These are phyloP conservation scores for Pseudochirops cupreus DNA, from an alignment of 2,797 vertebrate genomes.

Conservation along the genomic window DNA sequence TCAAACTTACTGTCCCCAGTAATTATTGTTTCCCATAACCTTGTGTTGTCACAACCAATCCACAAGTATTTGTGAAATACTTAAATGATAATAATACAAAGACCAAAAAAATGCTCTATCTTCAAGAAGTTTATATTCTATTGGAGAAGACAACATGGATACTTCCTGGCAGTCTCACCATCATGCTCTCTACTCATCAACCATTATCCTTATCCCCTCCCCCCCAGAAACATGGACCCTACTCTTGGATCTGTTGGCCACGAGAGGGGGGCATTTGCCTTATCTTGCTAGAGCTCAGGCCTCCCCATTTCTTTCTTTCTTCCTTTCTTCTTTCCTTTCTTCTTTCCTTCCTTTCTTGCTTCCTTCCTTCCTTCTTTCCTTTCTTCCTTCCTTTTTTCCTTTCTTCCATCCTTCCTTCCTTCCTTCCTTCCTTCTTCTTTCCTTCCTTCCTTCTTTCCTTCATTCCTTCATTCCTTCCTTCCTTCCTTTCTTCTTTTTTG, in stretches of 20 bases:
- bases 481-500: not conserved
- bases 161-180: not conserved
- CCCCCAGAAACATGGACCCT: not conserved
- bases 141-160: not conserved
- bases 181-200: not conserved
- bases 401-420: too few relatives aligned
- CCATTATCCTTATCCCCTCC: not conserved
- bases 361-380: too few relatives aligned
- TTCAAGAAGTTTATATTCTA: not conserved
- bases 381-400: too few relatives aligned
- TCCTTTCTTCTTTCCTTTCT: too few relatives aligned
- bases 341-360: too few relatives aligned
- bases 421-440: too few relatives aligned
- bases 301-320: too few relatives aligned
- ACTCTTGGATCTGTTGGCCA: not conserved
- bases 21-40: not conserved
- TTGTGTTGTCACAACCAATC: not conserved
- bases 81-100: not conserved
- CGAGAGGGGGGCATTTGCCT: not conserved
- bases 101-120: not conserved
- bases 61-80: not conserved
- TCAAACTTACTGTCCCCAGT: not conserved
- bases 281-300: not conserved
- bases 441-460: too few relatives aligned
- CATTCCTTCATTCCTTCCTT: too few relatives aligned